Base-by-base conservation (phyloP, 2,113 vertebrate genomes). In the Paramisgurnus dabryanus region DNA sequence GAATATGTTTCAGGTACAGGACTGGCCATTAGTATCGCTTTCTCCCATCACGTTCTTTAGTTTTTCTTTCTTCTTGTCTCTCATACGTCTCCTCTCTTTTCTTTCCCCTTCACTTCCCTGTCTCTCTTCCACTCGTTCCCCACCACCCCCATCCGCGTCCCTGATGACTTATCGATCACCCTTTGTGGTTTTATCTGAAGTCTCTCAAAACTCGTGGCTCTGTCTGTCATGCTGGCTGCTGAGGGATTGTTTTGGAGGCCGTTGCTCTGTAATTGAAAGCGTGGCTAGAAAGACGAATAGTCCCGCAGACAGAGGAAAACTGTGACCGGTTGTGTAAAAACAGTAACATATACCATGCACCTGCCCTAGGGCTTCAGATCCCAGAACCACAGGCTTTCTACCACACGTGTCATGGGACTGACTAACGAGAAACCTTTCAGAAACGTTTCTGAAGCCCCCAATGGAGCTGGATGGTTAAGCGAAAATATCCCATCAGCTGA, bases 131-230 rank as follows among this genome's bases (percentile, higher is more conserved):
- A 18, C 43, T 18, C 17, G 4, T 61, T 17, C 27, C 66, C 74
- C 17, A 7, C 43, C 60, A 11, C 8, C 27, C 40, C 78, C 78
- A 65, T 64, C 78, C 61, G 47, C 40, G 67, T 81, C 76, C 80
- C 85, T 82, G 76, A 86, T 86, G 85, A 82, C 79, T 84, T 86
- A 84, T 84, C 61, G 82, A 84, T 86, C 79, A 67, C 82, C 77
- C 76, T 79, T 82, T 84, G 79, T 82, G 76, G 85, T 84, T 86
- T 83, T 80, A 74, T 86, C 63, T 67, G 55, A 61, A 82, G 82
- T 86, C 82, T 77, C 81, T 84, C 79, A 82, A 73, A 67, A 70
- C 82, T 80, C 80, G 72, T 57, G 17, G n/a, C 70, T 80, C 70
- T 65, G 82, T 63, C 75, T 86, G 85, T 82, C 85, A 81, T 77